A percentile compares a stretch with the other conserved stretches of the same genome.
phyloP scores from a whole-genome alignment of 2,797 vertebrate species.

The Arnoldichthys spilopterus region DNA sequence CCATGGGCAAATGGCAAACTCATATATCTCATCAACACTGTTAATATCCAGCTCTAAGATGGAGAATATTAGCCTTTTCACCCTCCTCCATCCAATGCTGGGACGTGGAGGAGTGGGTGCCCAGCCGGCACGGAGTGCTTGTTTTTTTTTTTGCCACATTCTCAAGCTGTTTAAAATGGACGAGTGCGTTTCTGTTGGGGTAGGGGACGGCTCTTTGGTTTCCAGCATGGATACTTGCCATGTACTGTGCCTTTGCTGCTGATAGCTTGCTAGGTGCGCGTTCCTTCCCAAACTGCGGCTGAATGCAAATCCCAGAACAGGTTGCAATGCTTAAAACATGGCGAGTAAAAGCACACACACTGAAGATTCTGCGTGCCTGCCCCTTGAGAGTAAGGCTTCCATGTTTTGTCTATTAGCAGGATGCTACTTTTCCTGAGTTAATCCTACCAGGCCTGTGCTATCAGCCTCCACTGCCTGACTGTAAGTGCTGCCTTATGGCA shows the following conservation, averaged over 20 bases:
- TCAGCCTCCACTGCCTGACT: constrained; percentile 71
- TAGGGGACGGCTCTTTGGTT: constrained; percentile 27
- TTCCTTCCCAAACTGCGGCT: constrained; percentile 41
- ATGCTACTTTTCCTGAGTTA: constrained; percentile 79
- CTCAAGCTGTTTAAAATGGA: constrained; percentile 38
- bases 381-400: constrained; percentile 72
- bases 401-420: constrained; percentile 76
- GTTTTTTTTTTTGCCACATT: constrained; percentile 24
- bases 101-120: constrained; percentile 41
- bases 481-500: constrained; percentile 77
- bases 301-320: constrained; percentile 58
- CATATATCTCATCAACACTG: constrained; percentile 83
- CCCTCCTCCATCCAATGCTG: constrained; percentile 63
- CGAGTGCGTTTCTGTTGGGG: constrained; percentile 38
- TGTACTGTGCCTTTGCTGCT: constrained; percentile 39
- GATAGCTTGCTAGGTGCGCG: constrained; percentile 28
- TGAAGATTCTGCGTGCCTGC: constrained; percentile 67
- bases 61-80: constrained; percentile 70
- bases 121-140: constrained; percentile 35
- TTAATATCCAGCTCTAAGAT: constrained; percentile 82
- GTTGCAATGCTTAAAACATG: constrained; percentile 65
- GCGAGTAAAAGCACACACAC: constrained; percentile 55
- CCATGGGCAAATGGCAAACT: constrained; percentile 85
- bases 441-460: constrained; percentile 79
- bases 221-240: constrained; percentile 49